Evolutionary conservation across 2,888 invertebrate genomes (phyloP).

Genomic region (Synanthedon tipuliformis): DNA sequence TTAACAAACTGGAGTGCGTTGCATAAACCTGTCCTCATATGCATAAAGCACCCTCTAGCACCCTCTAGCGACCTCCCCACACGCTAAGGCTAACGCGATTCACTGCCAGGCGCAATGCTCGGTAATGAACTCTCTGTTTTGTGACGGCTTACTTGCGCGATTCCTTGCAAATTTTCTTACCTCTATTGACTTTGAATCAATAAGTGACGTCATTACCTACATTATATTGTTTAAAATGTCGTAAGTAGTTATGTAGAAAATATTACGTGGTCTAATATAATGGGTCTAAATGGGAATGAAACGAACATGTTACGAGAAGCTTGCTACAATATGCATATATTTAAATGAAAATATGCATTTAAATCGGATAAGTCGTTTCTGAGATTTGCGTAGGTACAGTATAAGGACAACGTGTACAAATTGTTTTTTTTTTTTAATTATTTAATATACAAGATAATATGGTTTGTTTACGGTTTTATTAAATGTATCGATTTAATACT

Average conservation of each 20-base stretch:
- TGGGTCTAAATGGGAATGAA: no score
- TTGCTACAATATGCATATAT: no score
- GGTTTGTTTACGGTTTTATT: not conserved
- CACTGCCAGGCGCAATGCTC: conserved; percentile 10
- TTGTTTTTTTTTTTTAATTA: no score
- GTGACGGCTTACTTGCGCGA: conserved; percentile 6
- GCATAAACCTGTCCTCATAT: conserved; percentile 18
- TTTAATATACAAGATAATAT: no score
- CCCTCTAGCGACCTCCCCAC: conserved; percentile 8
- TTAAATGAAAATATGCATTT: no score
- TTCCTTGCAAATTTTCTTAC: conserved; percentile 25
- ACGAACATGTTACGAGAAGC: no score
- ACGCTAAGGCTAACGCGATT: not conserved
- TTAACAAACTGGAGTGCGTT: not conserved
- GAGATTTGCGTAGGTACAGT: no score
- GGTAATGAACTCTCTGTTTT: conserved; percentile 32
- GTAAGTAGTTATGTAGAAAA: no score
- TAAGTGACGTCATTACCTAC: not conserved
- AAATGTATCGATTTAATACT: not conserved
- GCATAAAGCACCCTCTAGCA: conserved; percentile 8
- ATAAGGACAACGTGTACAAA: no score
- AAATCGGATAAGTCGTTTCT: no score
- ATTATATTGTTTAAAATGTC: no score
- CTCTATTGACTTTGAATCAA: conserved; percentile 28
- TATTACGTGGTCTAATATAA: no score